Evolutionary conservation across 2,797 vertebrate species (phyloP).

Genomic region (Poecilia picta): DNA sequence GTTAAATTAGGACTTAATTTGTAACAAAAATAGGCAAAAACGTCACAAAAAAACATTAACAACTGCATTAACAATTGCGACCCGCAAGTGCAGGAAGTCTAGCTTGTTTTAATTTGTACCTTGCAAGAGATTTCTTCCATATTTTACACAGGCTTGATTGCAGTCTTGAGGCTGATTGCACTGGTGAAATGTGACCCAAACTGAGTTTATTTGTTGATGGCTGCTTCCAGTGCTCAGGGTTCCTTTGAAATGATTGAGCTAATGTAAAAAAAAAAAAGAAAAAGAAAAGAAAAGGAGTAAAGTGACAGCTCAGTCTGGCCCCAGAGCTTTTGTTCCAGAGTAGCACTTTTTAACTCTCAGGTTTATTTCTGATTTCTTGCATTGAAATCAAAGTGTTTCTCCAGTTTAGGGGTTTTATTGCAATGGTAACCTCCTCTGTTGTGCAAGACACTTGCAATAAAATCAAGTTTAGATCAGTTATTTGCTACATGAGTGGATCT

Average conservation of each 20-base stretch:
- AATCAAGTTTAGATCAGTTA: neutral
- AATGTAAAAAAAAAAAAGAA: constrained; percentile 21
- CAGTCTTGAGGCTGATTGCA: constrained; percentile 23
- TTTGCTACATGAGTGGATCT: constrained; percentile 17
- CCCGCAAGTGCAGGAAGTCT: neutral
- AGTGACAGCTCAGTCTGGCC: constrained; percentile 9
- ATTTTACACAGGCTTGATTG: constrained; percentile 41
- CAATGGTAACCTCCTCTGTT: neutral
- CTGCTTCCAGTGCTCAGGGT: constrained; percentile 42
- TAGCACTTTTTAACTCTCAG: neutral
- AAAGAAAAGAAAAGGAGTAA: constrained; percentile 24
- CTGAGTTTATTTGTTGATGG: constrained; percentile 51
- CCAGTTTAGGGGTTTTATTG: neutral
- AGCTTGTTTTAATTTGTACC: constrained; percentile 23
- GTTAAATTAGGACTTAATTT: neutral
- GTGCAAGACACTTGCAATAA: neutral
- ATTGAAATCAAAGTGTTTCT: neutral
- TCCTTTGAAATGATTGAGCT: constrained; percentile 37
- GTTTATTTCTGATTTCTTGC: constrained; percentile 1
- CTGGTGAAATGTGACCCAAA: constrained; percentile 44
- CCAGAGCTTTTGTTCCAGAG: constrained; percentile 6
- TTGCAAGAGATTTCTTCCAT: constrained; percentile 25
- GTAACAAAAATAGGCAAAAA: constrained; percentile 4
- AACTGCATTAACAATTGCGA: neutral
- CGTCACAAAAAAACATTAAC: neutral